A percentile compares a stretch with the other conserved stretches of the same genome.
phyloP scores from a whole-genome alignment of 1,140 invertebrate species.

The Sarcophaga bullata region DNA sequence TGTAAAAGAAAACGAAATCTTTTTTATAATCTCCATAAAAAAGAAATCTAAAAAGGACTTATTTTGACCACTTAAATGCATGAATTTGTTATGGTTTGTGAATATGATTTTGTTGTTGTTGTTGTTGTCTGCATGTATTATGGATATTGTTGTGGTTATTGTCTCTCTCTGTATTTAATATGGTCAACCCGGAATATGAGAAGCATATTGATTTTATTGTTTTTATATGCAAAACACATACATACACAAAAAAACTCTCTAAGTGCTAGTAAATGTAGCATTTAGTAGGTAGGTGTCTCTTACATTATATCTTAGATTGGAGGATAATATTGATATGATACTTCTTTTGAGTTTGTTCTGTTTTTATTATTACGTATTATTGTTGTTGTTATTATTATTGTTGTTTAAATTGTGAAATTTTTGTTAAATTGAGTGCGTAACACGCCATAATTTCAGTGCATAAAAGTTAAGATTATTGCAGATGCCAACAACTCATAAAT shows the following conservation, averaged over 20 bases:
- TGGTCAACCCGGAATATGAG: conserved; percentile 18
- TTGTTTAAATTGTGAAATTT: neutral
- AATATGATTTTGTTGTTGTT: neutral
- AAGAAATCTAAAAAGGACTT: neutral
- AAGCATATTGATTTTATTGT: conserved; percentile 59
- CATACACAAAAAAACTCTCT: neutral
- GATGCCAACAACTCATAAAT: conserved; percentile 30
- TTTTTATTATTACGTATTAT: neutral
- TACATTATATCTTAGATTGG: neutral
- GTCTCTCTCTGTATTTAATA: neutral
- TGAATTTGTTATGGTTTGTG: conserved; percentile 17
- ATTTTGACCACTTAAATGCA: neutral
- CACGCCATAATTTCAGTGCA: neutral
- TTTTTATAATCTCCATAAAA: neutral
- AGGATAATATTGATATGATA: neutral
- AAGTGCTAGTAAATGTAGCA: neutral
- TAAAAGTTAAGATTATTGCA: conserved; percentile 1
- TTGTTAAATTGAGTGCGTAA: conserved; percentile 36
- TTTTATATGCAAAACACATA: conserved; percentile 59
- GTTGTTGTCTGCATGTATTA: neutral
- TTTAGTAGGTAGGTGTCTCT: conserved; percentile 34
- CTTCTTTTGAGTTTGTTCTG: too few relatives aligned
- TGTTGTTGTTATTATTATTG: neutral
- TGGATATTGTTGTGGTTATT: neutral
- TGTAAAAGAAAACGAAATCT: neutral